Conservation (phyloP, 2,113 vertebrate genomes). For the Brienomyrus brachyistius region DNA sequence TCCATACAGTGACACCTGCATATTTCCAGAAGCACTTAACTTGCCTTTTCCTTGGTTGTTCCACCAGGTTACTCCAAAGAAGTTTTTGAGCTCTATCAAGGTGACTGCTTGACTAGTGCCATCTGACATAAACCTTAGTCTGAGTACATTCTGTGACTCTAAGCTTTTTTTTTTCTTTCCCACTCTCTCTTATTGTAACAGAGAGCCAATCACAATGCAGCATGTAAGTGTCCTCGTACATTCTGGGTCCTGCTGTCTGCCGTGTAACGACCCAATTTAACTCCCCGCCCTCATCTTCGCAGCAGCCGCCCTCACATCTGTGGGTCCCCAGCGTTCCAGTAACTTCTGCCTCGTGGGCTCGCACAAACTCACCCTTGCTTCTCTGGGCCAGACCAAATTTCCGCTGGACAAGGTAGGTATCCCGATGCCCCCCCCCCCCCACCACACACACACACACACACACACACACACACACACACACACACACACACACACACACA, state of each 20-base stretch:
- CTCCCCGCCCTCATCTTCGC: neutral
- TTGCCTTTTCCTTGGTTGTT: neutral
- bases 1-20: neutral
- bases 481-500: neutral
- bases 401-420: conserved; percentile 63
- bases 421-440: neutral
- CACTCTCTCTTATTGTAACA: conserved; percentile 26
- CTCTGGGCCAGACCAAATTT: conserved; percentile 64
- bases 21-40: neutral
- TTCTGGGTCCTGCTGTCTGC: neutral
- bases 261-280: neutral
- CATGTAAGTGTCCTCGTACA: conserved; percentile 44
- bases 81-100: conserved; percentile 61
- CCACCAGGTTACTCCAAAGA: conserved; percentile 63
- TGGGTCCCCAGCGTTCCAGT: conserved; percentile 53
- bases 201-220: conserved; percentile 50
- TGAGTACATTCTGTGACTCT: neutral
- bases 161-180: neutral
- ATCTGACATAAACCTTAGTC: neutral
- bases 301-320: conserved; percentile 39
- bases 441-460: neutral
- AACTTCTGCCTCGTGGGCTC: conserved; percentile 68
- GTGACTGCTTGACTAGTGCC: conserved; percentile 42
- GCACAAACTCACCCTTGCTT: conserved; percentile 60
- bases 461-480: neutral